Conservation (phyloP, 2,888 invertebrate genomes). For the Pogonocherus hispidulus region DNA sequence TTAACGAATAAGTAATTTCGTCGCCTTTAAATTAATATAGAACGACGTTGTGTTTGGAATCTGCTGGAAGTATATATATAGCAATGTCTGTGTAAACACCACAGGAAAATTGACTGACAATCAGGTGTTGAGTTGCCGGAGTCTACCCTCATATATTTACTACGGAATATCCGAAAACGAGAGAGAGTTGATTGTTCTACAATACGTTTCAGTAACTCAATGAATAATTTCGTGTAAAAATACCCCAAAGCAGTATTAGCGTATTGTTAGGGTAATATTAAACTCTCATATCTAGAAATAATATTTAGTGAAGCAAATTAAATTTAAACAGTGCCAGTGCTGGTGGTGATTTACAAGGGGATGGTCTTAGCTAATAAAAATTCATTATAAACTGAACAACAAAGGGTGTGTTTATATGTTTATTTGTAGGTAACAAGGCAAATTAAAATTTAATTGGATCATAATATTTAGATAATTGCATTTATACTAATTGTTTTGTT, state of each 20-base stretch:
- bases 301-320: conserved; percentile 25
- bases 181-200: conserved; percentile 33
- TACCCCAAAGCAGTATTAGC: conserved; percentile 43
- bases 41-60: conserved; percentile 12
- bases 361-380: neutral
- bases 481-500: too few relatives aligned
- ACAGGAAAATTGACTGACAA: conserved; percentile 42
- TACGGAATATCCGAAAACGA: conserved; percentile 32
- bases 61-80: conserved; percentile 38
- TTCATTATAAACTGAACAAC: neutral
- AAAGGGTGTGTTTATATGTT: neutral
- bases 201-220: conserved; percentile 40
- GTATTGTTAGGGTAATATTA: conserved; percentile 40
- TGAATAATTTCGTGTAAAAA: conserved; percentile 47
- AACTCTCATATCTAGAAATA: conserved; percentile 33
- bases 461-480: too few relatives aligned
- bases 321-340: conserved; percentile 4
- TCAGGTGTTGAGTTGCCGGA: conserved; percentile 43
- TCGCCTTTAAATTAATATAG: conserved; percentile 1
- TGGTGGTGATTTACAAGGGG: neutral
- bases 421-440: too few relatives aligned
- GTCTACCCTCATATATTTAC: conserved; percentile 38
- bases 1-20: too few relatives aligned
- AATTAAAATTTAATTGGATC: too few relatives aligned
- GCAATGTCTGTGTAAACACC: conserved; percentile 43